These are phyloP conservation scores for Thaumatotibia leucotreta DNA, from an alignment of 1,140 invertebrate species.

Conservation along the genomic window DNA sequence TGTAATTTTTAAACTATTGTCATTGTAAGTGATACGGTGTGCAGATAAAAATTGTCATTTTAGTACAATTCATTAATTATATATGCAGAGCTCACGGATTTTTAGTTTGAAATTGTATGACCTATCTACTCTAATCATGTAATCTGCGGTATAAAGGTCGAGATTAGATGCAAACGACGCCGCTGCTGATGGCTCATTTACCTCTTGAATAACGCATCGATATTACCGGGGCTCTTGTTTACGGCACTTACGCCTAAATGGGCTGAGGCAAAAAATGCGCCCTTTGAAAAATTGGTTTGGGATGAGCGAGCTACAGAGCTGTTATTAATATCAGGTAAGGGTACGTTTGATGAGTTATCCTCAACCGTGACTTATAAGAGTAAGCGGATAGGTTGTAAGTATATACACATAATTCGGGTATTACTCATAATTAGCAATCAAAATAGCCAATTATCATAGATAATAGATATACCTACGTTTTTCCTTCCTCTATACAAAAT, in stretches of 20 bases:
- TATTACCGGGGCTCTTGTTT: constrained; percentile 33
- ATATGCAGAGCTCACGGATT: too few species aligned
- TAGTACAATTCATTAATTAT: too few species aligned
- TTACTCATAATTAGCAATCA: too few species aligned
- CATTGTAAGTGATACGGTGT: too few species aligned
- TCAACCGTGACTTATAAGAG: too few species aligned
- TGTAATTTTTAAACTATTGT: too few species aligned
- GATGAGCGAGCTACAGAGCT: not conserved
- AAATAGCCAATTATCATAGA: too few species aligned
- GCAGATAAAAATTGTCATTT: too few species aligned
- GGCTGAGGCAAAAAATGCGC: not conserved
- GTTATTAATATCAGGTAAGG: not conserved
- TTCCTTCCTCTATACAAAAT: too few species aligned
- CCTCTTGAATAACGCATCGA: constrained; percentile 63
- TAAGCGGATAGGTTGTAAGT: too few species aligned
- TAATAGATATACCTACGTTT: too few species aligned
- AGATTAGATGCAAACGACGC: constrained; percentile 71
- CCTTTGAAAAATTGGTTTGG: constrained; percentile 1
- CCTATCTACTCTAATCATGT: not conserved
- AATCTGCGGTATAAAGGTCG: constrained; percentile 20
- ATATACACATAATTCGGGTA: too few species aligned
- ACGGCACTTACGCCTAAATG: constrained; percentile 2
- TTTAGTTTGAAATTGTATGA: not conserved
- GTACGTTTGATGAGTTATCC: not conserved
- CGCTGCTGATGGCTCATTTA: constrained; percentile 66